Conservation (phyloP, 2,797 vertebrate species). For the Periophthalmus magnuspinnatus region DNA sequence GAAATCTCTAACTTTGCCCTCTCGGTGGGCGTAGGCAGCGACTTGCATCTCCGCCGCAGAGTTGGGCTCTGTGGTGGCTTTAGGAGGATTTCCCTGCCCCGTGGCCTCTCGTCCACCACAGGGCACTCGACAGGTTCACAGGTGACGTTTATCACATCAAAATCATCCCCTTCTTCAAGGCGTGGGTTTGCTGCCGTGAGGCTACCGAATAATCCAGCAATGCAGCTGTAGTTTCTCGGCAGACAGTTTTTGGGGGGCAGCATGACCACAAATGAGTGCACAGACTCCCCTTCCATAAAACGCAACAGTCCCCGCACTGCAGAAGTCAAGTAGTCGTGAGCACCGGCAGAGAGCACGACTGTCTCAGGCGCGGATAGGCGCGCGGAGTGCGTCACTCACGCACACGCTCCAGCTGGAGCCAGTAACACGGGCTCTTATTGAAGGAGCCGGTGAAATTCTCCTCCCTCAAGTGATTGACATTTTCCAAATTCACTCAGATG, state of each 20-base stretch:
- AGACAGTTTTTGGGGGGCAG: conserved; percentile 87
- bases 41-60: conserved; percentile 87
- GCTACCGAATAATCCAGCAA: conserved; percentile 86
- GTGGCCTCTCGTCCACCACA: conserved; percentile 78
- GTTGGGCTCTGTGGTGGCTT: conserved; percentile 83
- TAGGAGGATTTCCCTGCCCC: conserved; percentile 77
- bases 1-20: conserved; percentile 80
- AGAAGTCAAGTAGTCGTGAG: conserved; percentile 47
- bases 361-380: conserved; percentile 52
- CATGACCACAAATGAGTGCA: conserved; percentile 70
- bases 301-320: conserved; percentile 53
- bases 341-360: conserved; percentile 34
- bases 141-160: conserved; percentile 63
- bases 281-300: conserved; percentile 77
- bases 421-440: conserved; percentile 44
- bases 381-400: conserved; percentile 55
- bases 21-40: conserved; percentile 84
- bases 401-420: conserved; percentile 56
- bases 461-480: not conserved
- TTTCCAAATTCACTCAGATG: conserved; percentile 6
- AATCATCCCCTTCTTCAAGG: conserved; percentile 76
- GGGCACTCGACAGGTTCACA: conserved; percentile 66
- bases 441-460: conserved; percentile 3
- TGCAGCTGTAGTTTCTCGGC: conserved; percentile 93
- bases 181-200: conserved; percentile 76